These are phyloP conservation scores for Protula sp. DNA, from an alignment of 2,888 invertebrate species.

Conservation along the genomic window DNA sequence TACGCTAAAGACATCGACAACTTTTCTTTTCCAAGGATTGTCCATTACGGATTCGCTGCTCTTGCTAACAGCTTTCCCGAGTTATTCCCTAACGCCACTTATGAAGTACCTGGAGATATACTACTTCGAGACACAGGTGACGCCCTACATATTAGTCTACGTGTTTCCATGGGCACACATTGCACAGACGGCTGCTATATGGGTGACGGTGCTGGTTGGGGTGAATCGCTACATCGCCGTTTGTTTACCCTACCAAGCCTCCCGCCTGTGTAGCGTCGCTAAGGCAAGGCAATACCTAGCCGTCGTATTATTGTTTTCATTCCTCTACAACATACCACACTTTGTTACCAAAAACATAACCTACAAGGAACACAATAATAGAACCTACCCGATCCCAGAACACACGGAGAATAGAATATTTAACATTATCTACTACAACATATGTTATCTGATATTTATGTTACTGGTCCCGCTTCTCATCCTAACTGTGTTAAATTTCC, in stretches of 20 bases:
- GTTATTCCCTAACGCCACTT: slow-evolving; percentile 19
- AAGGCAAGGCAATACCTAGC: slow-evolving; percentile 21
- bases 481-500: slow-evolving; percentile 23
- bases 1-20: slow-evolving; percentile 24
- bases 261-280: slow-evolving; percentile 21
- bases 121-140: background rate
- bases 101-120: slow-evolving; percentile 15
- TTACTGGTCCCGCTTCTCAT: slow-evolving; percentile 22
- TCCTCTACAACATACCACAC: slow-evolving; percentile 23
- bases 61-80: slow-evolving; percentile 18
- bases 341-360: slow-evolving; percentile 6
- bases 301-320: slow-evolving; percentile 14
- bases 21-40: slow-evolving; percentile 25
- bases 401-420: slow-evolving; percentile 2
- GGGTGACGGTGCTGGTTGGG: slow-evolving; percentile 22
- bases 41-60: slow-evolving; percentile 21
- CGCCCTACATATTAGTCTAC: slow-evolving; percentile 17
- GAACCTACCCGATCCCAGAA: background rate
- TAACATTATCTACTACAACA: slow-evolving; percentile 16
- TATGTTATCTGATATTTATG: slow-evolving; percentile 24
- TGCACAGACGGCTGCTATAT: slow-evolving; percentile 25
- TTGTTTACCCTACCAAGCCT: slow-evolving; percentile 25
- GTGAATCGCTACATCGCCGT: slow-evolving; percentile 27
- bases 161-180: slow-evolving; percentile 18
- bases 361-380: background rate